Evolutionary conservation across 2,888 invertebrate species (phyloP), one percentile per base, ranked within the genome.

Genomic region (Apoda limacodes): DNA sequence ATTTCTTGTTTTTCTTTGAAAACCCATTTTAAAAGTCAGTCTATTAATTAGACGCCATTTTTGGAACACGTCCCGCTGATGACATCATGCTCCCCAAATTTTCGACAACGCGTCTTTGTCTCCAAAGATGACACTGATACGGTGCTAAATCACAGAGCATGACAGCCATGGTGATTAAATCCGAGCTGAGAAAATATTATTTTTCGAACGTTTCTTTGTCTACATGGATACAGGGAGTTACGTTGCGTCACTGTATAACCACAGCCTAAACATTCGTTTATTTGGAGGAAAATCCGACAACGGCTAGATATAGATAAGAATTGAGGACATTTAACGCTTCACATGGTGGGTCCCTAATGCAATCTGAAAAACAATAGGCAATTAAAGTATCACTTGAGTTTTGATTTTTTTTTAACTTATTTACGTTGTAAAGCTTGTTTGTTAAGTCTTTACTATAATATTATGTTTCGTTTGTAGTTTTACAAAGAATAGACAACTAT

Each of bases 31-130:
- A 64, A 71, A 68, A 58, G 57, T 58, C 54, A 48, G 40, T 61
- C 67, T 68, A 71, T 65, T 72, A 72, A 72, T 71, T 72, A 71
- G 55, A 40, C 54, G 45, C 46, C 48, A 43, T 42, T 51, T 50
- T 47, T 37, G 32, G 41, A 34, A 37, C 46, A 39, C 42, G 34
- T 37, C 30, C 48, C 52, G 39, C 37, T 52, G 39, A 61, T 80
- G 78, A 78, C 74, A 72, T 78, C 78, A 80, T 56, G 61, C 48
- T 52, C 56, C 52, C 54, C 58, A 54, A 55, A 54, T 60, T 59
- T 60, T 56, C 52, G 48, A 72, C 68, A 74, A 68, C 50, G 61
- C 53, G 54, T 50, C 76, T 76, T 78, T 80, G 75, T 78, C 60
- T 67, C 56, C 47, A 49, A 49, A 52, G 50, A 48, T 63, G 65